Evolutionary conservation across 2,888 invertebrate species (phyloP).

Genomic region (Chirona hameri): DNA sequence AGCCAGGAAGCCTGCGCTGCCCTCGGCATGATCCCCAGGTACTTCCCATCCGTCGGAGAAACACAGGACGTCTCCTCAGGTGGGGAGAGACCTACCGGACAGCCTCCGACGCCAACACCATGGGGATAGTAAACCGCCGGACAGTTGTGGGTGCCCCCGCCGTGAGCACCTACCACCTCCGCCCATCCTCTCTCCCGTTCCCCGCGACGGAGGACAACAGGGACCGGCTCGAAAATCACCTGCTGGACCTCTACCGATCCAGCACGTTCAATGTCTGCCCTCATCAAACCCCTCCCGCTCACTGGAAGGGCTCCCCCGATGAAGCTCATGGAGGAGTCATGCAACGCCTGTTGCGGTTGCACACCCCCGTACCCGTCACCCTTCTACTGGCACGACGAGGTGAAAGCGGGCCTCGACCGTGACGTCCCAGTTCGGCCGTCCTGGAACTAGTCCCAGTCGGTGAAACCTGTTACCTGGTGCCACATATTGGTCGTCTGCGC

Average conservation of each 20-base stretch:
- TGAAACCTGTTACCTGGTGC: not conserved
- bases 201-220: not conserved
- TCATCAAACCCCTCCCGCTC: not conserved
- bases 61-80: not conserved
- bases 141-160: no score
- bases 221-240: not conserved
- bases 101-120: no score
- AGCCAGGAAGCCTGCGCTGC: not conserved
- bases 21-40: not conserved
- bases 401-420: no score
- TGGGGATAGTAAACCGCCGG: no score
- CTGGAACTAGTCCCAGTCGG: not conserved
- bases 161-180: not conserved
- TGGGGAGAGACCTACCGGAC: not conserved
- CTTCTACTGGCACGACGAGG: not conserved
- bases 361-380: no score
- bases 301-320: not conserved
- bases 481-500: no score
- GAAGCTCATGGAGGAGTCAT: not conserved
- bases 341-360: no score
- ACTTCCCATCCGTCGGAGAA: not conserved
- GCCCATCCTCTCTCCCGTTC: not conserved
- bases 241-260: not conserved
- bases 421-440: not conserved
- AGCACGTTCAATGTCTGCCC: not conserved